phyloP scores from a whole-genome alignment of 30 jellyfish, hydroid and myxozoan genomes.

The Aurelia sp. region DNA sequence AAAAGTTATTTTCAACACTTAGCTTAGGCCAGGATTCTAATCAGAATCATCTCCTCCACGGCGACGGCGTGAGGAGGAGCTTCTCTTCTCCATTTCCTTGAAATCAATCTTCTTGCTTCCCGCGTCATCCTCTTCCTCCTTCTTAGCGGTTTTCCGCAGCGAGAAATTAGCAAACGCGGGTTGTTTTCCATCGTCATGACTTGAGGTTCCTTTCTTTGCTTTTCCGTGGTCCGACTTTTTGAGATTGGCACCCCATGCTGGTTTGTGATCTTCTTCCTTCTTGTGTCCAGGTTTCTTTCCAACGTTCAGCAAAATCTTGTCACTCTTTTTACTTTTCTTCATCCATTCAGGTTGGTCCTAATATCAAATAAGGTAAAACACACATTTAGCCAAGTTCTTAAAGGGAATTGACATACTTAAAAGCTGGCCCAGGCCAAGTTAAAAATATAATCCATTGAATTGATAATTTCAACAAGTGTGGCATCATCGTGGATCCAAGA shows the following conservation, averaged over 20 bases:
- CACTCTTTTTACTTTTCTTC: slow-evolving; percentile 68
- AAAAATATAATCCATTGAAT: too few relatives aligned
- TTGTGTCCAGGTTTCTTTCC: slow-evolving; percentile 76
- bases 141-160: slow-evolving; percentile 61
- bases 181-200: slow-evolving; percentile 34
- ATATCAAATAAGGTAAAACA: not conserved
- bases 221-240: slow-evolving; percentile 54
- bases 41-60: slow-evolving; percentile 92
- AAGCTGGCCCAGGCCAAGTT: too few relatives aligned
- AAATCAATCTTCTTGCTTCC: slow-evolving; percentile 62
- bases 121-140: slow-evolving; percentile 61
- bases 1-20: slow-evolving; percentile 5
- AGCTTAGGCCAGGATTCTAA: not conserved
- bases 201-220: slow-evolving; percentile 13
- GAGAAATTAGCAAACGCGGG: slow-evolving; percentile 66
- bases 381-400: too few relatives aligned
- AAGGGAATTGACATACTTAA: too few relatives aligned
- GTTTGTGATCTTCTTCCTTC: slow-evolving; percentile 74
- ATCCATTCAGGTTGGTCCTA: slow-evolving; percentile 93
- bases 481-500: too few relatives aligned
- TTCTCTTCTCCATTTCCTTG: slow-evolving; percentile 59
- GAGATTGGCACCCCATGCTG: slow-evolving; percentile 79
- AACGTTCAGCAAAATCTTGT: slow-evolving; percentile 70
- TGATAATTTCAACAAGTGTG: too few relatives aligned
- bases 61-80: slow-evolving; percentile 68